A percentile compares a stretch with the other conserved stretches of the same genome.
Evolutionary conservation across 92 coral and sea anemone species (phyloP).

Genomic region (Palythoa heliodiscus): DNA sequence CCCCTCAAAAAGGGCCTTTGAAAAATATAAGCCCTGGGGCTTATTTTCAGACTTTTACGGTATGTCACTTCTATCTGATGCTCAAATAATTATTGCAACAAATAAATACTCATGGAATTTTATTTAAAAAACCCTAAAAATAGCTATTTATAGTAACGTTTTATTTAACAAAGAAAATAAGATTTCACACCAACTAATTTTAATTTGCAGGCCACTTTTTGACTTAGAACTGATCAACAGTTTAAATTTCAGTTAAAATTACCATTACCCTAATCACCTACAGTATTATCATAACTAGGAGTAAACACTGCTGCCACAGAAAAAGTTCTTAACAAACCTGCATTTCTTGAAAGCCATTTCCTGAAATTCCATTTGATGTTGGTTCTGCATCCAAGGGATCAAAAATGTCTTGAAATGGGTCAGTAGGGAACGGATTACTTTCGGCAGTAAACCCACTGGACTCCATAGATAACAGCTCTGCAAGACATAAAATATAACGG

Average conservation of each 20-base stretch:
- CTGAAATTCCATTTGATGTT: conserved; percentile 32
- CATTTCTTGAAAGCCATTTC: conserved; percentile 35
- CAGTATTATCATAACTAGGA: neutral
- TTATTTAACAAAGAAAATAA: too few species aligned
- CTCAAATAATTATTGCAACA: too few species aligned
- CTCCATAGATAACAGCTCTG: conserved; percentile 16
- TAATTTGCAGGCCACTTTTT: too few species aligned
- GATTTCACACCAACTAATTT: too few species aligned
- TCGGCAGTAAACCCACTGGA: neutral
- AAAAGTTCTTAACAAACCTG: conserved; percentile 29
- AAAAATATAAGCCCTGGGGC: too few species aligned
- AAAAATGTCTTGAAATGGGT: conserved; percentile 24
- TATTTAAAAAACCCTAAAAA: too few species aligned
- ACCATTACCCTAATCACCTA: neutral
- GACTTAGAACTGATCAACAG: too few species aligned
- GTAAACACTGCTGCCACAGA: neutral
- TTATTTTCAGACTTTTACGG: too few species aligned
- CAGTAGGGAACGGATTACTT: conserved; percentile 31
- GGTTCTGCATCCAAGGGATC: conserved; percentile 30
- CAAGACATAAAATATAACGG: neutral
- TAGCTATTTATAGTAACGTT: too few species aligned
- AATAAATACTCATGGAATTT: too few species aligned
- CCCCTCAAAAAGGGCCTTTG: too few species aligned
- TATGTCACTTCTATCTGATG: too few species aligned
- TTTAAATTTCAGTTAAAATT: neutral